Evolutionary conservation across 2,797 vertebrate genomes (phyloP), one percentile per base, ranked within the genome.

Genomic region (Sphenopsis melanotis): DNA sequence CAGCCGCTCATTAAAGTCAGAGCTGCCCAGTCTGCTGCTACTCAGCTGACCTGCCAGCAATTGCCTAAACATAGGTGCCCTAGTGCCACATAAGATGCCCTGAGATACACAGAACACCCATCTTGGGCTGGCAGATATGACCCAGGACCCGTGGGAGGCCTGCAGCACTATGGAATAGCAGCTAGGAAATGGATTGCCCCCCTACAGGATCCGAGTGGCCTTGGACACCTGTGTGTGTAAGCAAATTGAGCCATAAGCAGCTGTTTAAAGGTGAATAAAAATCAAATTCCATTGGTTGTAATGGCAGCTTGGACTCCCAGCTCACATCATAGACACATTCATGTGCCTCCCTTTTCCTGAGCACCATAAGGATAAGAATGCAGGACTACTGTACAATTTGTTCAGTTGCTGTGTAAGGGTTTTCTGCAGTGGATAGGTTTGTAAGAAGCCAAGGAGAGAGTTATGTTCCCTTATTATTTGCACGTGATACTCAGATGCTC

Each of bases 41-140:
- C 46, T 87, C 91, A 93, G 91, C 81, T 93, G 78, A 92, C 55
- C 55, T 84, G 63, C 66, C 63, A 69, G 56, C 44, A 63, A 41
- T 52, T 92, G 64, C 52, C 91, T 63, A 80, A 87, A 84, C 78
- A 63, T 6, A 37, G 68, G 44, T 80, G 23, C 39, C 34, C 44
- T 52, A 21, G 22, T 79, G 74, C 64, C 75, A 23, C 36, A 21
- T 36, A 69, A 79, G 72, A 82, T 0, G 0, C n/a, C 64, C 57
- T 59, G 16, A 42, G 53, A 69, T 44, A 71, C 49, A 68, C 14
- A 39, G 41, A 69, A 65, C 47, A 46, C 8, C 50, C 39, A 26
- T 63, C 66, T 36, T 52, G 60, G 44, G 9, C 60, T 64, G 56
- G 34, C 7, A 87, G 56, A 76, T 77, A 44, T 12, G 55, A 70